Percentiles rank a stretch among this genome's conserved stretches.
These are phyloP conservation scores for Lordiphosa collinella DNA, from an alignment of 1,140 invertebrate species.

Conservation along the genomic window DNA sequence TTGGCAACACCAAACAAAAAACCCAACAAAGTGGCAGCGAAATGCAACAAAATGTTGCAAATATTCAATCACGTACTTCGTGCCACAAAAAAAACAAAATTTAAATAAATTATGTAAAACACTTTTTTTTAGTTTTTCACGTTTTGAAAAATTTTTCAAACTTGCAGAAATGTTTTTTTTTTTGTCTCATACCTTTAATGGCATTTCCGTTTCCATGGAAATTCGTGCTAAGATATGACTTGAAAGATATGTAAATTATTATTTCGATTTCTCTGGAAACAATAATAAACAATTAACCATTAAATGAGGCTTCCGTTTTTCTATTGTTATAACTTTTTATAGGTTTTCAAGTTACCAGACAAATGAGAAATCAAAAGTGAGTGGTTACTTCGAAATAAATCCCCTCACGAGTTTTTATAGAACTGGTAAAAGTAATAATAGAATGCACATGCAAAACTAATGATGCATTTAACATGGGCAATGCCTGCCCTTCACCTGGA, in stretches of 20 bases:
- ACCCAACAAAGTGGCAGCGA: slow-evolving; percentile 34
- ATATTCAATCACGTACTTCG: slow-evolving; percentile 76
- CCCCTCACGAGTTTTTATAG: too few relatives aligned
- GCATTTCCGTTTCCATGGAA: slow-evolving; percentile 55
- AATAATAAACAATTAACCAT: slow-evolving; percentile 31
- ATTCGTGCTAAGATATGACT: slow-evolving; percentile 41
- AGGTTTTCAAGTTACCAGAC: not conserved
- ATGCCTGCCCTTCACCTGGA: too few relatives aligned
- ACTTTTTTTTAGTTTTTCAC: slow-evolving; percentile 8
- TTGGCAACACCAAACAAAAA: slow-evolving; percentile 71
- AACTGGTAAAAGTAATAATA: too few relatives aligned
- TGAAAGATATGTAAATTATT: slow-evolving; percentile 40
- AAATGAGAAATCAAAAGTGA: not conserved
- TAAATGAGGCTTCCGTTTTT: slow-evolving; percentile 21
- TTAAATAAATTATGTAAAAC: slow-evolving; percentile 75
- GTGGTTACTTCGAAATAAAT: not conserved
- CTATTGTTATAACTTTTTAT: slow-evolving; percentile 7
- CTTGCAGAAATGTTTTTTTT: slow-evolving; percentile 26
- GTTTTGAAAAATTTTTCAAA: slow-evolving; percentile 19
- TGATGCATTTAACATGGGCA: not conserved
- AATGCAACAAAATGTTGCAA: slow-evolving; percentile 69
- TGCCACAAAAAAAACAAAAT: slow-evolving; percentile 57
- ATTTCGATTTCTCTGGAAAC: slow-evolving; percentile 40
- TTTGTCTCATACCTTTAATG: slow-evolving; percentile 13
- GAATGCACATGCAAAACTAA: too few relatives aligned